Evolutionary conservation across 2,888 invertebrate genomes (phyloP), one percentile per base, ranked within the genome.

Genomic region (Mylabris sibirica): DNA sequence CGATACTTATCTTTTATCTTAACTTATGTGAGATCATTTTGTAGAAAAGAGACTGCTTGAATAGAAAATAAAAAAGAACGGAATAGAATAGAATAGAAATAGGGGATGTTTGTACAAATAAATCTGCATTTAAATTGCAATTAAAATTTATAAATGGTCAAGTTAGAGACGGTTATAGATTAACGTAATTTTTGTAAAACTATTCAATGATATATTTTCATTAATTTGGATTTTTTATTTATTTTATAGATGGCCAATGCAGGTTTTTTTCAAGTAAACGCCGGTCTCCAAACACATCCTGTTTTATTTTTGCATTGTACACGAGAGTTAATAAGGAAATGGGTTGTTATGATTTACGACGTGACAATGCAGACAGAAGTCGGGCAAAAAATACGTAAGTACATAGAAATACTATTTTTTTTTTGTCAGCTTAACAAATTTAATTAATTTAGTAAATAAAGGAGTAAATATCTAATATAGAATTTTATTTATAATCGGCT

Each of bases 241-340:
- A 44, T 44, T 20, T 44, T 49, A 8, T 49, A 8, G 49, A 20
- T n/a, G n/a, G n/a, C 44, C 44, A 44, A 44, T 44, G 44, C 44
- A 44, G 3, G 4, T n/a, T 44, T 22, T 44, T 44, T n/a, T 44
- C 41, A 44, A n/a, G n/a, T n/a, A n/a, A n/a, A n/a, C n/a, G 49
- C 20, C 3, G 17, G 8, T 49, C 20, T 20, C 49, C 49, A 20
- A 30, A 49, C 49, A 73, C 72, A 72, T 68, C 68, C 74, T 73
- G 73, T 71, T 72, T 69, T 73, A 66, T 71, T 70, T 69, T 66
- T 66, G 69, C 69, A 60, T 60, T 6, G n/a, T 61, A 34, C 38
- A 4, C 30, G 30, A 24, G 59, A 34, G 35, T 65, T 69, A 69
- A 69, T 69, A 64, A 69, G 69, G 69, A 69, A 69, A 69, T 69